A percentile compares a stretch with the other conserved stretches of the same genome.
Conservation (phyloP, 2,888 invertebrate genomes). For the Epinotia bilunana region DNA sequence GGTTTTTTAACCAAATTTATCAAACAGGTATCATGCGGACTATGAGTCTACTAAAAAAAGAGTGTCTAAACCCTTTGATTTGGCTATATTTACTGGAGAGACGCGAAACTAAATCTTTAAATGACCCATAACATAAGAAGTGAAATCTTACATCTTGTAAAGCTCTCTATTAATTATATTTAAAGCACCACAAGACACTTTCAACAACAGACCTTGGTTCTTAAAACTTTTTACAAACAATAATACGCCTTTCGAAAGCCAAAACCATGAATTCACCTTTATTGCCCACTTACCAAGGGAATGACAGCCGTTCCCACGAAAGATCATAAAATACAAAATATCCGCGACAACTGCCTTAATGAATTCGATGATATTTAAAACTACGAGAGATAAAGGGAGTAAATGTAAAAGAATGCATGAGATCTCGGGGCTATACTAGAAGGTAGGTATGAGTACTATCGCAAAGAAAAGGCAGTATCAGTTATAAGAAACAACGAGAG, state of each 20-base stretch:
- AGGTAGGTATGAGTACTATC: background rate
- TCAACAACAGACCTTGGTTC: slow-evolving; percentile 30
- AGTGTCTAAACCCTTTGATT: no score
- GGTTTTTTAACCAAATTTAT: no score
- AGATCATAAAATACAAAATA: slow-evolving; percentile 41
- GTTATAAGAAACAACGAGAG: no score
- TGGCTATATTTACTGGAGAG: no score
- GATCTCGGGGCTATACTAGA: slow-evolving; percentile 14
- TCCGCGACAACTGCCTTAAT: slow-evolving; percentile 38
- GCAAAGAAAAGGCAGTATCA: background rate
- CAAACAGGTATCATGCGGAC: no score
- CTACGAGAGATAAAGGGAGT: slow-evolving; percentile 14
- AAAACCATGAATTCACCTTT: slow-evolving; percentile 42
- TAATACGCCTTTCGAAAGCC: slow-evolving; percentile 38
- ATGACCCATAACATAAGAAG: no score
- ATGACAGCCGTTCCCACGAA: slow-evolving; percentile 36
- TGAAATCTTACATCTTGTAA: background rate
- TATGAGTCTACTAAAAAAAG: no score
- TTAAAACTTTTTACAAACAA: slow-evolving; percentile 33
- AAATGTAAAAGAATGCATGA: slow-evolving; percentile 11
- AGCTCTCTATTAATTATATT: background rate
- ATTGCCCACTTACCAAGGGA: slow-evolving; percentile 42
- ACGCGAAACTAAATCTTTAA: no score
- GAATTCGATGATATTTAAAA: slow-evolving; percentile 43
- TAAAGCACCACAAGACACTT: slow-evolving; percentile 18